Evolutionary conservation across 2,888 invertebrate species (phyloP), one percentile per base, ranked within the genome.

Genomic region (Epinotia brunnichana): DNA sequence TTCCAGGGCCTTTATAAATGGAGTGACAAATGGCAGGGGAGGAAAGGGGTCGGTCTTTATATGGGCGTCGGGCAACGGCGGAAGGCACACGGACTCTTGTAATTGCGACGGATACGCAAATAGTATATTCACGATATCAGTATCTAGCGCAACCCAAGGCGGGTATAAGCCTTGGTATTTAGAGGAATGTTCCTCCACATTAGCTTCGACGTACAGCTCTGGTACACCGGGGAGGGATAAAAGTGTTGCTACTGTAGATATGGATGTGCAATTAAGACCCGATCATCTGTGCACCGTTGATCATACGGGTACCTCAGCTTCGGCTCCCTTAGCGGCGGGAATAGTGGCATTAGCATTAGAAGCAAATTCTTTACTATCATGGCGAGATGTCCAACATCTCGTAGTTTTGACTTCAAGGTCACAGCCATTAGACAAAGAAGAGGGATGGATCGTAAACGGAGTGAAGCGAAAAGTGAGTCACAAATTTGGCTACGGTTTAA

Each of bases 21-120:
- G 98, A 74, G 98, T 98, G 56, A 97, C 97, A 60, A 97, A 97
- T 87, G 98, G 99, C 63, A 96, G 99, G 73, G 96, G 96, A 79
- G 98, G 98, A 48, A 97, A 97, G 89, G 98, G 98, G 64, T 98
- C 98, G 74, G 98, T 99, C 84, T 99, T 98, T 91, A 98, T 99
- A 70, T 99, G 98, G 98, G 98, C 98, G 2, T 98, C 98, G n/a
- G 99, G 98, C 68, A 99, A 99, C 87, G 99, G 99, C 13, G 98
- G 99, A 61, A 95, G 97, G 77, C 97, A 98, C 85, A 97, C 97
- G 0, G 99, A 99, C 88, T 98, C 98, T 7, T 99, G 99, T 90
- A 99, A 99, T 90, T 99, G 99, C 92, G 99, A 99, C 90, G 99
- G 99, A 64, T 99, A 99, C 90, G 99, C 99, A 54, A 99, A 99